Percentiles rank a stretch among this genome's conserved stretches.
These are phyloP conservation scores for Atopsyche davidsoni DNA, from an alignment of 1,140 invertebrate genomes.

Conservation along the genomic window DNA sequence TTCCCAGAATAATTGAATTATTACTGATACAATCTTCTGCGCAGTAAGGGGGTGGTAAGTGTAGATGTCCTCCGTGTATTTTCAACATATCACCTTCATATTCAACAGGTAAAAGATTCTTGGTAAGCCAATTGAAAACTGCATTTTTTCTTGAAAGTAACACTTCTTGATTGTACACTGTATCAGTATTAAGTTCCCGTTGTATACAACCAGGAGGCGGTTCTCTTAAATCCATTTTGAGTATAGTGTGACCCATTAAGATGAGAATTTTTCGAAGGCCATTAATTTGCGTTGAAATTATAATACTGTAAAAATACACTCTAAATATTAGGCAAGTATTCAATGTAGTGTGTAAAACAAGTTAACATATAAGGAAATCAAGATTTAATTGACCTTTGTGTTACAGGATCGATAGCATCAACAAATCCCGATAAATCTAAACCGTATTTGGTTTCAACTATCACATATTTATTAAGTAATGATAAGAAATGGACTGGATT, in stretches of 20 bases:
- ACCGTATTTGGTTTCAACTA: constrained; percentile 12
- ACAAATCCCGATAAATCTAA: constrained; percentile 15
- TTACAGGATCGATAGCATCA: constrained; percentile 26
- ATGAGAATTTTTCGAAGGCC: constrained; percentile 7
- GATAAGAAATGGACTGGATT: constrained; percentile 9
- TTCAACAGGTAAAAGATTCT: constrained; percentile 25
- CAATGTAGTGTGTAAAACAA: not conserved
- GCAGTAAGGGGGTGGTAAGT: constrained; percentile 20
- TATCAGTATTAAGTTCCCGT: not conserved
- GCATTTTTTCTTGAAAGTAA: constrained; percentile 9
- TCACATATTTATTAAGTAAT: constrained; percentile 16
- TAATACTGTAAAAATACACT: constrained; percentile 18
- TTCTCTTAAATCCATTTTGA: constrained; percentile 11
- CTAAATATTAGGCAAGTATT: constrained; percentile 6
- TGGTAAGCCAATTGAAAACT: constrained; percentile 20
- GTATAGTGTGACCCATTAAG: constrained; percentile 17
- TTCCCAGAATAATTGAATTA: constrained; percentile 27
- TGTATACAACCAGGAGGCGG: constrained; percentile 8
- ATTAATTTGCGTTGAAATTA: constrained; percentile 8
- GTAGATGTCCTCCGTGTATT: constrained; percentile 19
- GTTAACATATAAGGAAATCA: constrained; percentile 4
- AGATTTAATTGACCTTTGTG: constrained; percentile 20
- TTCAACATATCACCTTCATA: constrained; percentile 15
- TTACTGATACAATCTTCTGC: constrained; percentile 24
- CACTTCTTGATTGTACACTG: not conserved